Percentiles rank a stretch among this genome's conserved stretches.
Evolutionary conservation across 2,888 invertebrate species (phyloP).

Genomic region (Elysia crispata): DNA sequence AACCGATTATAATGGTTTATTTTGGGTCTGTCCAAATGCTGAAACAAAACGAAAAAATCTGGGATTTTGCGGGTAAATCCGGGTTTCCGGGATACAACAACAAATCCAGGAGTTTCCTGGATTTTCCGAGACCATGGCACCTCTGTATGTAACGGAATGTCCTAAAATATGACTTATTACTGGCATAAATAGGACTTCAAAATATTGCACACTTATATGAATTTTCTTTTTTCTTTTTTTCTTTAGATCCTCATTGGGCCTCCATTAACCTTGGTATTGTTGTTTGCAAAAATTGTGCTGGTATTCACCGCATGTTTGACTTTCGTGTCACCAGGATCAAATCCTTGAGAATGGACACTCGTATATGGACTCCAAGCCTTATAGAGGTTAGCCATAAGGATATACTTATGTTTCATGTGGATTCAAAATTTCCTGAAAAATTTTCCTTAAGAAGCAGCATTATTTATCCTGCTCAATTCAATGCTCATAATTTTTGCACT

Average conservation of each 20-base stretch:
- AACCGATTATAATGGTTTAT: too few species aligned
- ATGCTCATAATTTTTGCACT: too few species aligned
- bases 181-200: neutral
- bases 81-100: too few species aligned
- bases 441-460: too few species aligned
- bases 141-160: neutral
- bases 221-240: neutral
- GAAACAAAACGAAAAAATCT: too few species aligned
- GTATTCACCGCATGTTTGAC: conserved; percentile 94
- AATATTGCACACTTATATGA: neutral
- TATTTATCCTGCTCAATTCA: too few species aligned
- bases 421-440: too few species aligned
- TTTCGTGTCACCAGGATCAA: conserved; percentile 94
- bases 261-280: conserved; percentile 95
- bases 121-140: too few species aligned
- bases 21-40: too few species aligned
- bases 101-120: too few species aligned
- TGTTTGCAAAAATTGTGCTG: conserved; percentile 91
- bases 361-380: conserved; percentile 72
- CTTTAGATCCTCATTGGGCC: conserved; percentile 94
- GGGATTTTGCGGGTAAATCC: too few species aligned
- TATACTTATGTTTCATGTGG: too few species aligned
- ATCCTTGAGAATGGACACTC: conserved; percentile 82
- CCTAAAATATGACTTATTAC: neutral
- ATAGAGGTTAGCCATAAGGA: conserved; percentile 53